Conservation (phyloP, 1,140 invertebrate genomes). For the Harlomillsia oculata region DNA sequence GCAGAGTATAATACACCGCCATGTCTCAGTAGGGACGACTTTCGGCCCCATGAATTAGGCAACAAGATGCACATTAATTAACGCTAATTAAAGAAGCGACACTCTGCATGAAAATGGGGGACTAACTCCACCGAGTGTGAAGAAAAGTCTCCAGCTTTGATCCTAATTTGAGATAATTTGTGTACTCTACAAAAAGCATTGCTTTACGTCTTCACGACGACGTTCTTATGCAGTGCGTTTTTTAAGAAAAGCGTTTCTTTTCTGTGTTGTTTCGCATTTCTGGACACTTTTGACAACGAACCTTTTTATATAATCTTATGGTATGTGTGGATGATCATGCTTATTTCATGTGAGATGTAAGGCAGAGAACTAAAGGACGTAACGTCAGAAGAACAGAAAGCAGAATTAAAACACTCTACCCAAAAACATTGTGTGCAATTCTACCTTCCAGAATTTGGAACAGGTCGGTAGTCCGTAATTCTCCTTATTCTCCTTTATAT, state of each 20-base stretch:
- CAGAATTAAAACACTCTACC: no score
- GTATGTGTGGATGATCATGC: no score
- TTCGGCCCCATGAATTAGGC: conserved; percentile 8
- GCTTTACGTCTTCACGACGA: neutral
- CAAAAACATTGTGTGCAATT: no score
- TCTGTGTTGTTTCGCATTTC: neutral
- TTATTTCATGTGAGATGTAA: no score
- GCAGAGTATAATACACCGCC: neutral
- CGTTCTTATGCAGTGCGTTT: neutral
- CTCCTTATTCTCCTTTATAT: no score
- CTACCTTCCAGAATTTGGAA: no score
- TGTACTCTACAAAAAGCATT: conserved; percentile 1
- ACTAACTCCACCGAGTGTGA: no score
- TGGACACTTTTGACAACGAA: no score
- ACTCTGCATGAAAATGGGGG: neutral
- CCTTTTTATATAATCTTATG: no score
- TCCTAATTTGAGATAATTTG: conserved; percentile 7
- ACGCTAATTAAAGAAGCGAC: conserved; percentile 14
- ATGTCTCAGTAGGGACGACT: neutral
- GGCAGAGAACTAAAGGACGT: no score
- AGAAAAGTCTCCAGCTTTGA: neutral
- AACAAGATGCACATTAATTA: conserved; percentile 15
- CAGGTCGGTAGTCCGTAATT: no score
- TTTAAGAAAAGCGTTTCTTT: neutral
- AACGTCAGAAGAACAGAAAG: no score